Evolutionary conservation across 2,797 vertebrate genomes (phyloP).

Genomic region (Takifugu rubripes): DNA sequence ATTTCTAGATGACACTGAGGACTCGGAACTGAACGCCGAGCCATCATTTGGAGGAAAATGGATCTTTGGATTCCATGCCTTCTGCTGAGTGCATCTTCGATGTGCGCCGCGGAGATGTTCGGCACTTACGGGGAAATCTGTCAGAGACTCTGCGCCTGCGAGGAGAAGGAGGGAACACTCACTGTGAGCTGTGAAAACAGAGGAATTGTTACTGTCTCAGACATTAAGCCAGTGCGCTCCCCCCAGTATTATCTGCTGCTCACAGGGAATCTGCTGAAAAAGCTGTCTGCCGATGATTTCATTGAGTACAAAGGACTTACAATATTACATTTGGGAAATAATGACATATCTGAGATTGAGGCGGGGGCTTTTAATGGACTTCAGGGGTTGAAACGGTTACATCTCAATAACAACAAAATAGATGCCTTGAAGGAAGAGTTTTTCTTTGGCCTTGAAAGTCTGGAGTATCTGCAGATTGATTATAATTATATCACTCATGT

Average conservation of each 20-base stretch:
- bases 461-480: constrained; percentile 97
- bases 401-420: constrained; percentile 97
- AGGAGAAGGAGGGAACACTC: constrained; percentile 91
- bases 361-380: constrained; percentile 94
- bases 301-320: constrained; percentile 88
- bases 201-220: constrained; percentile 88
- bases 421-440: constrained; percentile 89
- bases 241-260: constrained; percentile 90
- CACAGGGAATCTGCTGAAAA: constrained; percentile 89
- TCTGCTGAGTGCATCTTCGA: constrained; percentile 82
- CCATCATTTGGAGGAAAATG: constrained; percentile 78
- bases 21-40: constrained; percentile 58
- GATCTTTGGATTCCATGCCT: constrained; percentile 90
- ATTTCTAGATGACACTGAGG: constrained; percentile 76
- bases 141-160: constrained; percentile 90
- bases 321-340: constrained; percentile 93
- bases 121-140: constrained; percentile 92
- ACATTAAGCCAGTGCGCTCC: constrained; percentile 86
- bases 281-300: constrained; percentile 88
- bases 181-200: constrained; percentile 95
- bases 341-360: constrained; percentile 94
- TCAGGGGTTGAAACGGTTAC: constrained; percentile 86
- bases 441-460: constrained; percentile 90
- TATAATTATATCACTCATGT: constrained; percentile 94
- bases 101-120: constrained; percentile 84